Evolutionary conservation across 2,888 invertebrate species (phyloP), one percentile per base, ranked within the genome.

Genomic region (Bembecia ichneumoniformis): DNA sequence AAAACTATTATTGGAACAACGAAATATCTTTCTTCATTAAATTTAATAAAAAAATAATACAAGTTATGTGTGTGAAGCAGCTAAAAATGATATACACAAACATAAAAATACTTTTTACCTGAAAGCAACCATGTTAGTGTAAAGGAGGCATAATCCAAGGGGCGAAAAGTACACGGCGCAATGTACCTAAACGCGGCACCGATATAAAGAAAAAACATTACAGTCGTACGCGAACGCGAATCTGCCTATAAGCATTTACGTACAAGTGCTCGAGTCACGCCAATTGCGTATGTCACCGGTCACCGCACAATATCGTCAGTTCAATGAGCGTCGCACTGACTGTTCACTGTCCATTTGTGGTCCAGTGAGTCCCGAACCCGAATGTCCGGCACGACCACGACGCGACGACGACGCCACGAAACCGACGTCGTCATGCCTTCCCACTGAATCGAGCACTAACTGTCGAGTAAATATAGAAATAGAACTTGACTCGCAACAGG

Each of bases 401-500:
- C 51, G 56, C 53, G 51, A 51, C 48, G 51, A n/a, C n/a, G 40
- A 43, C 51, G 47, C 28, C 44, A 28, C 60, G 65, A 63, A 68
- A 56, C 51, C 67, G 64, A 75, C 81, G 79, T 28, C 28, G 28
- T 81, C 82, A 77, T 73, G 71, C 68, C 74, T 83, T 78, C 80
- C 77, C 77, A 77, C 74, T 71, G 71, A 75, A 65, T 72, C 59
- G 74, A 74, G 76, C 77, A 75, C 77, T 72, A 72, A 80, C 77
- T 68, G 70, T 69, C 71, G 80, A 68, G 77, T 84, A 84, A 82
- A 83, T 84, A 82, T 86, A 86, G 84, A 83, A 75, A 82, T 86
- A 86, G 84, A 83, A 75, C 75, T 66, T 71, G 66, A 66, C 74
- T 69, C 72, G 71, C 67, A 77, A 75, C 78, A 83, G 77, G 79